Base-by-base conservation (phyloP, 2,888 invertebrate species). In the Herminia tarsipennalis region DNA sequence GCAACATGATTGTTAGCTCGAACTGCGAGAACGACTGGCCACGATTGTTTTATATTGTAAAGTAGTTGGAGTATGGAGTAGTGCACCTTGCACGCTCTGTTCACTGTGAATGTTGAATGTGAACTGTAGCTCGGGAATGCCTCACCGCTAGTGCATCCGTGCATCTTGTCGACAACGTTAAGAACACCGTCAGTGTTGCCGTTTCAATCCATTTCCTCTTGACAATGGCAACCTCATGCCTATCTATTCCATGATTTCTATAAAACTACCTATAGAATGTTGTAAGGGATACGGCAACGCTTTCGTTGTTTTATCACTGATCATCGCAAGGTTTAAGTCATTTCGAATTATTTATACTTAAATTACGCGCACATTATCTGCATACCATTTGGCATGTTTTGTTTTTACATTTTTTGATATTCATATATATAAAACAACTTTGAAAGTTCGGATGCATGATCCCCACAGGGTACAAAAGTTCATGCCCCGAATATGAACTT, bases 61-160 rank as follows among this genome's bases (percentile, higher is more conserved):
- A 13, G 46, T 60, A 60, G 63, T 29, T 35, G 29, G 12, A 46
- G 25, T 37, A 28, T 13, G 39, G 63, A 65, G 63, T 61, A 66
- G 64, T 73, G 76, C 74, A 68, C 76, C 58, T 58, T 76, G 73
- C 74, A 79, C 73, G 63, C 61, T 42, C 66, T 64, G 65, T 56
- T 66, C 55, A 56, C 71, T 62, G 55, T 75, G 70, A 68, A 74
- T 84, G 84, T 85, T 86, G 82, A 84, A 86, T 90, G 88, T 88
- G 86, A 84, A 86, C 85, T 86, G 84, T 90, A 87, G 88, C 52
- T 72, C 70, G 73, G 75, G 80, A 86, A 86, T 86, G 86, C 71
- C 66, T 76, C 72, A 73, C 65, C 32, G 65, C 66, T 76, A 76
- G 62, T 70, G 73, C 78, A 78, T 74, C 73, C 64, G 63, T 70